A percentile compares a stretch with the other conserved stretches of the same genome.
Evolutionary conservation across 2,888 invertebrate species (phyloP).

Genomic region (Cerceris ruficornis): DNA sequence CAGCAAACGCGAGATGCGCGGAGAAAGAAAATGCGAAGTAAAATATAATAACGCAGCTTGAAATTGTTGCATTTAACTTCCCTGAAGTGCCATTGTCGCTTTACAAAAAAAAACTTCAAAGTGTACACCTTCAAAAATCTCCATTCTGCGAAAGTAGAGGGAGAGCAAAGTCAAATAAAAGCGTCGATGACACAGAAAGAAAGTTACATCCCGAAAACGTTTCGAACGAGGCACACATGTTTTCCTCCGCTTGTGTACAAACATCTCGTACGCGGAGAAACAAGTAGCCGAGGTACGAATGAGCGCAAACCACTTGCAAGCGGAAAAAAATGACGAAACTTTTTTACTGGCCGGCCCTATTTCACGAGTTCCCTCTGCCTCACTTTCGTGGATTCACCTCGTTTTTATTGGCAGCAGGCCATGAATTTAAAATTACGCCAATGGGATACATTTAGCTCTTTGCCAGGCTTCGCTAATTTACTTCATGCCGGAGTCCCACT

Average conservation of each 20-base stretch:
- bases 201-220: constrained; percentile 18
- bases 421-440: constrained; percentile 67
- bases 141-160: not conserved
- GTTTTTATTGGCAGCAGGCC: constrained; percentile 64
- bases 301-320: constrained; percentile 25
- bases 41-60: no score
- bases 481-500: constrained; percentile 53
- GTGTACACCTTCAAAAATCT: no score
- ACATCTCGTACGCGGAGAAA: constrained; percentile 38
- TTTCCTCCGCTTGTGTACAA: constrained; percentile 36
- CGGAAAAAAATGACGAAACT: constrained; percentile 30
- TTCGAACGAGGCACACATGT: constrained; percentile 40
- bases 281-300: constrained; percentile 19
- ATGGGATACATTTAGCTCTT: constrained; percentile 66
- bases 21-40: no score
- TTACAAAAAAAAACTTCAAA: no score
- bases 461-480: constrained; percentile 65
- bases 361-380: constrained; percentile 25
- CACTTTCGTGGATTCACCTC: constrained; percentile 24
- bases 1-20: no score
- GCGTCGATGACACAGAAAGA: constrained; percentile 25
- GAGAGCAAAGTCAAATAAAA: constrained; percentile 13
- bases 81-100: no score
- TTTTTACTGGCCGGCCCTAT: constrained; percentile 50
- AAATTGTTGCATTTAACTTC: no score